These are phyloP conservation scores for Pleuronectes platessa DNA, from an alignment of 2,113 vertebrate genomes.

Conservation along the genomic window DNA sequence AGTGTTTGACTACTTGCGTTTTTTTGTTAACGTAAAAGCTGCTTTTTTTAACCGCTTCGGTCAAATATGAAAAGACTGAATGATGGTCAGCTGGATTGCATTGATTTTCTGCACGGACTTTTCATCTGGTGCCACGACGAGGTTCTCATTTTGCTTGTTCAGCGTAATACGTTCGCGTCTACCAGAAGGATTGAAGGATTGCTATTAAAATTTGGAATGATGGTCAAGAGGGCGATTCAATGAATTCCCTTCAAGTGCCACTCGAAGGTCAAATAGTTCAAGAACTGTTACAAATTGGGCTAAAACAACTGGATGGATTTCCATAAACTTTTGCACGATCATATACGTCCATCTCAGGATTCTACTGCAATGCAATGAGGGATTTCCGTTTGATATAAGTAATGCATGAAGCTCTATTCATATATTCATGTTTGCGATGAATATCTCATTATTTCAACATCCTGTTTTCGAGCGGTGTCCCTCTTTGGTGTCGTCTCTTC, in stretches of 20 bases:
- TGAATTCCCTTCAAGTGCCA: too few relatives aligned
- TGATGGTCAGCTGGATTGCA: too few relatives aligned
- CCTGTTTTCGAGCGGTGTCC: constrained; percentile 2
- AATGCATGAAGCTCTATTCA: constrained; percentile 24
- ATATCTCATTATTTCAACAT: constrained; percentile 12
- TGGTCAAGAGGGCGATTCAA: too few relatives aligned
- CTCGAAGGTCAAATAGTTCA: not conserved
- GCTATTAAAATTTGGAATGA: too few relatives aligned
- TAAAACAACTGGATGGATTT: not conserved
- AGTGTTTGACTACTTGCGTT: not conserved
- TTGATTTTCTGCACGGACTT: too few relatives aligned
- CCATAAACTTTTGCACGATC: too few relatives aligned
- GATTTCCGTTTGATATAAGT: constrained; percentile 1
- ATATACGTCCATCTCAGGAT: not conserved
- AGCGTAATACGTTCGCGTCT: too few relatives aligned
- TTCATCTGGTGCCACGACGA: too few relatives aligned
- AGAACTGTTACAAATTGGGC: not conserved
- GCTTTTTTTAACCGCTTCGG: too few relatives aligned
- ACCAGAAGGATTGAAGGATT: too few relatives aligned
- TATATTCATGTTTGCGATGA: constrained; percentile 29
- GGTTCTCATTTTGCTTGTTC: too few relatives aligned
- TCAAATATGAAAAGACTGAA: too few relatives aligned
- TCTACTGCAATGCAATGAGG: not conserved
- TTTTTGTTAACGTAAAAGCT: not conserved
- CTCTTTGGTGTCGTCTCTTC: not conserved